Evolutionary conservation across 2,888 invertebrate genomes (phyloP).

Genomic region (Ommatoiulus sabulosus): DNA sequence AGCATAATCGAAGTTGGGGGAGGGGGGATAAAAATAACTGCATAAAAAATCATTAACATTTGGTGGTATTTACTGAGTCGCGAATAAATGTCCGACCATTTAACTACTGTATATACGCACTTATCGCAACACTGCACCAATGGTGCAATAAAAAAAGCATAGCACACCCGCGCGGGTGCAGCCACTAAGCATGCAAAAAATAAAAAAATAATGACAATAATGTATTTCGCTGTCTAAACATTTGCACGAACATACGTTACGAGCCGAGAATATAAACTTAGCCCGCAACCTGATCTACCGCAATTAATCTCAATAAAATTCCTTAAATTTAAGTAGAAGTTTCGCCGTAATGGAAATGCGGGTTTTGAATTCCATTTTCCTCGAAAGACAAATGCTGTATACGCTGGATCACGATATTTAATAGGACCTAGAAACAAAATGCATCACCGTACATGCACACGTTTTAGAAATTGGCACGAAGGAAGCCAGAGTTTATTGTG

Average conservation of each 20-base stretch:
- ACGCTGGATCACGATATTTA: background rate
- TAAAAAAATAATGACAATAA: background rate
- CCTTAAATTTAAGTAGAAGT: constrained; percentile 14
- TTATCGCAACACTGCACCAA: background rate
- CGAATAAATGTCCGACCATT: background rate
- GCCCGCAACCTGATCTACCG: background rate
- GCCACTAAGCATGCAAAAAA: background rate
- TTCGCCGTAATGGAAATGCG: background rate
- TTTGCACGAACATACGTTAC: background rate
- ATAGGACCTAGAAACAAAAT: constrained; percentile 10
- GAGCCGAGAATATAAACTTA: background rate
- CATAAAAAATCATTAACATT: background rate
- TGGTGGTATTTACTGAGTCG: constrained; percentile 3
- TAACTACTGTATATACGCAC: constrained; percentile 11
- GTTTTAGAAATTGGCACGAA: constrained; percentile 17
- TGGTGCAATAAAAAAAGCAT: background rate
- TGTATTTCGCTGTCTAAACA: constrained; percentile 12
- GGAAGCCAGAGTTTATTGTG: background rate
- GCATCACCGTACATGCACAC: background rate
- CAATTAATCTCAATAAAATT: constrained; percentile 47
- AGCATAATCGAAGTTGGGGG: background rate
- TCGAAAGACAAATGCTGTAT: background rate
- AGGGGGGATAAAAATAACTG: background rate
- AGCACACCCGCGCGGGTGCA: background rate
- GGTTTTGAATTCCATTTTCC: constrained; percentile 38